Evolutionary conservation across 2,888 invertebrate species (phyloP).

Genomic region (Apotomis betuletana): DNA sequence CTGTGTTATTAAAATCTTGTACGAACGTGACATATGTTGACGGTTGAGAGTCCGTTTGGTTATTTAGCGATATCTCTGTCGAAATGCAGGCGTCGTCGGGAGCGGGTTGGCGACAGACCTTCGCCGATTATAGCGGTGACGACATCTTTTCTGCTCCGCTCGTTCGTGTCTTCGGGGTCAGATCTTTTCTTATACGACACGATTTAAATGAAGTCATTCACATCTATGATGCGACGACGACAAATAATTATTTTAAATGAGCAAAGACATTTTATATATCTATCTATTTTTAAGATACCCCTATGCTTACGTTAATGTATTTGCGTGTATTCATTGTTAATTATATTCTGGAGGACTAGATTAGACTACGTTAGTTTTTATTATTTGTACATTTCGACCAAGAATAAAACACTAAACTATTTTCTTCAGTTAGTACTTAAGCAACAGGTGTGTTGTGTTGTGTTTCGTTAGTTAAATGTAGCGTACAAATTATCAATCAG

Average conservation of each 20-base stretch:
- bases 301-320: no score
- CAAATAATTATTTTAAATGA: not conserved
- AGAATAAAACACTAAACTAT: no score
- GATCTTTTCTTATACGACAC: constrained; percentile 32
- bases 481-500: constrained; percentile 16
- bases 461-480: constrained; percentile 4
- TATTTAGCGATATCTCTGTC: constrained; percentile 38
- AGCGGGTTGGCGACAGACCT: constrained; percentile 66
- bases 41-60: constrained; percentile 28
- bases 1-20: constrained; percentile 20
- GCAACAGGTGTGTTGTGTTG: not conserved
- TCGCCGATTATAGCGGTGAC: constrained; percentile 79
- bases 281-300: no score
- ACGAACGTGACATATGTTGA: constrained; percentile 20
- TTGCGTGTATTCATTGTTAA: no score
- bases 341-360: no score
- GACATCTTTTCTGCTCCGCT: constrained; percentile 58
- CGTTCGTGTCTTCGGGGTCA: constrained; percentile 50
- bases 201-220: constrained; percentile 41
- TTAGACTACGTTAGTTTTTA: no score
- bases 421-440: no score
- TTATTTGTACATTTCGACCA: no score
- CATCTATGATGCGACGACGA: constrained; percentile 1
- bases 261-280: not conserved
- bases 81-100: constrained; percentile 49